Percentiles rank a stretch among this genome's conserved stretches.
Conservation (phyloP, 2,113 vertebrate species). For the Ceyx margarethae region DNA sequence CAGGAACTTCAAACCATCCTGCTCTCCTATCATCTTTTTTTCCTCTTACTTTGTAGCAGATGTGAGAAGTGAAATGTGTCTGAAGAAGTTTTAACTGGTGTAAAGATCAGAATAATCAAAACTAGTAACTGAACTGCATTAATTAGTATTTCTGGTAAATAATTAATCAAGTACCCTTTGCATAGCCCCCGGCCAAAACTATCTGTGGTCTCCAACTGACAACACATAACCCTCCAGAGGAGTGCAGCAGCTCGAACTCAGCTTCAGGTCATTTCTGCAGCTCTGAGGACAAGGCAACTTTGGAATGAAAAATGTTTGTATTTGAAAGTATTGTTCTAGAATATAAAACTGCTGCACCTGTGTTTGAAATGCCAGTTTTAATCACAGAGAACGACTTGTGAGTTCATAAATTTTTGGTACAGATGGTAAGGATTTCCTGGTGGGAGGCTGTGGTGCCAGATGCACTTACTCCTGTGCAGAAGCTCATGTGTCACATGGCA, state of each 20-base stretch:
- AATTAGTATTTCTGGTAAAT: constrained; percentile 74
- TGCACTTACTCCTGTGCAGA: neutral
- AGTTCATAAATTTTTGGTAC: constrained; percentile 56
- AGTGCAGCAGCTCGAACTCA: constrained; percentile 26
- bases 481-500: constrained; percentile 35
- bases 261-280: constrained; percentile 57
- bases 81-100: neutral
- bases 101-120: constrained; percentile 60
- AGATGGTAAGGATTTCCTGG: constrained; percentile 45
- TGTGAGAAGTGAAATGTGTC: neutral
- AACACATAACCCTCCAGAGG: constrained; percentile 64
- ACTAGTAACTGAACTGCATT: constrained; percentile 59
- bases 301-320: constrained; percentile 14
- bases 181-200: constrained; percentile 53
- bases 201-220: constrained; percentile 59
- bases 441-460: constrained; percentile 51
- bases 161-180: constrained; percentile 50
- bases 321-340: constrained; percentile 28
- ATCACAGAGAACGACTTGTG: neutral
- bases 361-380: constrained; percentile 46
- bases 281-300: constrained; percentile 20
- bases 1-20: neutral
- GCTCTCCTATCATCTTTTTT: neutral
- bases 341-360: constrained; percentile 9
- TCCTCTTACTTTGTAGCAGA: neutral